Conservation (phyloP, 2,888 invertebrate genomes). For the Candidula unifasciata region DNA sequence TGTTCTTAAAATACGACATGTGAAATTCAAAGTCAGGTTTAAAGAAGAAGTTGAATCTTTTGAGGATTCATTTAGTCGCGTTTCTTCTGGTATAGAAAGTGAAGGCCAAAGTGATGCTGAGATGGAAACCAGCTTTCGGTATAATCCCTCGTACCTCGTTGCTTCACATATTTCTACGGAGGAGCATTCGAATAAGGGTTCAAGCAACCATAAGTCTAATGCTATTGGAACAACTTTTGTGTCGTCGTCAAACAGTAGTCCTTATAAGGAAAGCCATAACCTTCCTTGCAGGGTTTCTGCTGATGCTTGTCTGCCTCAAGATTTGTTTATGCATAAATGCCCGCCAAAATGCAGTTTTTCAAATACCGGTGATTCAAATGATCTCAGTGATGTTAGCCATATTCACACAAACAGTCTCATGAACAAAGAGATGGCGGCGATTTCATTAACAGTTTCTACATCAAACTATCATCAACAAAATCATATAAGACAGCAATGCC, state of each 20-base stretch:
- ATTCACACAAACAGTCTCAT: not conserved
- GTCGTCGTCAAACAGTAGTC: no score
- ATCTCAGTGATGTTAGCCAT: not conserved
- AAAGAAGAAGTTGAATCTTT: slow-evolving; percentile 44
- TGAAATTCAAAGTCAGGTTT: slow-evolving; percentile 44
- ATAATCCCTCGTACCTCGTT: not conserved
- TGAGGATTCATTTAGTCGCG: slow-evolving; percentile 3
- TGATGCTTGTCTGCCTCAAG: no score
- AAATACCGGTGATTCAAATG: no score
- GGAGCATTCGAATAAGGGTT: no score
- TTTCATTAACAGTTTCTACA: not conserved
- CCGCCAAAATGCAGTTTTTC: no score
- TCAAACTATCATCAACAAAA: not conserved
- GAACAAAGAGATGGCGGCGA: not conserved
- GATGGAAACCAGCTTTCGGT: slow-evolving; percentile 34
- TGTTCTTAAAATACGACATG: not conserved
- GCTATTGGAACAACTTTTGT: no score
- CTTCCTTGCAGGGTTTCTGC: no score
- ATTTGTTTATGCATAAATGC: no score
- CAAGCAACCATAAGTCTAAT: no score
- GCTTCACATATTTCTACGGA: no score
- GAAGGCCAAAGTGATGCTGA: slow-evolving; percentile 39
- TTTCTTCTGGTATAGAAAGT: slow-evolving; percentile 29
- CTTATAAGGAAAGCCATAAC: no score
- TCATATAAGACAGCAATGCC: not conserved